A percentile compares a stretch with the other conserved stretches of the same genome.
Conservation (phyloP, 2,113 vertebrate species). For the Parotia lawesii region DNA sequence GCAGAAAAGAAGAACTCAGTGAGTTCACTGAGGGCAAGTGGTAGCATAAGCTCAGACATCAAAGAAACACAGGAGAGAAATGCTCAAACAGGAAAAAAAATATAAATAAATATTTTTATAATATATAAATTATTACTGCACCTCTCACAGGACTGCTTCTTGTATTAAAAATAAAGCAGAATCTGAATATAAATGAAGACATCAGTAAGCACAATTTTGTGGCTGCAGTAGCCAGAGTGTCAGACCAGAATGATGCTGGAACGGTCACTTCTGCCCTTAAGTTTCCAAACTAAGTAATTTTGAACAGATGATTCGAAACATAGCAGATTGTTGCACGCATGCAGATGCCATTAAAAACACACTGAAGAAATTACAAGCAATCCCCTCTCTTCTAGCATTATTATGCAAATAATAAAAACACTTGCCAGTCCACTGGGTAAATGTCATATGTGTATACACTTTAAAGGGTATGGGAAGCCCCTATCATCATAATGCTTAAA, state of each 20-base stretch:
- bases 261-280: not conserved
- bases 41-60: not conserved
- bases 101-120: not conserved
- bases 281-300: not conserved
- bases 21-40: not conserved
- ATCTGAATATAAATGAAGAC: not conserved
- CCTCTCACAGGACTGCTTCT: not conserved
- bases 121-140: not conserved
- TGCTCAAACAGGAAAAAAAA: not conserved
- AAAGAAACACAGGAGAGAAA: not conserved
- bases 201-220: not conserved
- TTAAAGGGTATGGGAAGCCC: not conserved
- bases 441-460: not conserved
- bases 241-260: not conserved
- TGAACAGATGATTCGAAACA: not conserved
- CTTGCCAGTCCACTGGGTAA: not conserved
- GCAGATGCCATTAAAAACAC: not conserved
- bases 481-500: not conserved
- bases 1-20: not conserved
- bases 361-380: not conserved
- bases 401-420: not conserved
- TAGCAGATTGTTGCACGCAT: rapidly evolving
- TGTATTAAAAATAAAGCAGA: not conserved
- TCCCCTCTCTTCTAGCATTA: not conserved
- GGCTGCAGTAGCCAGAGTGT: not conserved